Percentiles rank a stretch among this genome's conserved stretches.
Evolutionary conservation across 1,140 invertebrate species (phyloP).

Genomic region (Pseudomyrmex pallidus): DNA sequence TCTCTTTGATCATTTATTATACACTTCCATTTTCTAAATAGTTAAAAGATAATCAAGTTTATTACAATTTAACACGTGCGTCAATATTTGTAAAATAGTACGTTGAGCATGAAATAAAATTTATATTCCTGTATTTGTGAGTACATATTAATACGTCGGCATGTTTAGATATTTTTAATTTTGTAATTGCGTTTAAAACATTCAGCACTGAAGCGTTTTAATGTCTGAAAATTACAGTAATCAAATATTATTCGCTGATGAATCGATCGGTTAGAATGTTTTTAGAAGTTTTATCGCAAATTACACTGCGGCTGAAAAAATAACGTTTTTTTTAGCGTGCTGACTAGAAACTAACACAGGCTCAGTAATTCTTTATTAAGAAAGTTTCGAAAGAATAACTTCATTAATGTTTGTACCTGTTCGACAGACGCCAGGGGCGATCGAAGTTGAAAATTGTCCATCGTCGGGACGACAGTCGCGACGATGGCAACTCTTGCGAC

Average conservation of each 20-base stretch:
- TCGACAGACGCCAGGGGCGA: conserved; percentile 47
- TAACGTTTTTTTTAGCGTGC: conserved; percentile 16
- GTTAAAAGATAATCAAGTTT: background rate
- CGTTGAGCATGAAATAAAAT: background rate
- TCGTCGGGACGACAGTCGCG: conserved; percentile 50
- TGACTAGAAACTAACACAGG: conserved; percentile 19
- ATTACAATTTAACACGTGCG: background rate
- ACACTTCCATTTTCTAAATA: background rate
- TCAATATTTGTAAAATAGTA: background rate
- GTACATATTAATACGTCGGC: background rate
- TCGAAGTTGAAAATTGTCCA: conserved; percentile 56
- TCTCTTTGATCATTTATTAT: conserved; percentile 32
- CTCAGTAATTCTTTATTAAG: conserved; percentile 57
- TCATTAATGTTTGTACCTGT: conserved; percentile 59
- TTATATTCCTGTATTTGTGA: background rate
- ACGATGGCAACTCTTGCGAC: conserved; percentile 38
- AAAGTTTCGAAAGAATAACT: conserved; percentile 45
- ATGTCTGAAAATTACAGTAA: background rate
- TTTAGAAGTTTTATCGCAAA: background rate
- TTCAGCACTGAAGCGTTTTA: background rate
- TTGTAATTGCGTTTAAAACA: background rate
- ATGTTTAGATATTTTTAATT: background rate
- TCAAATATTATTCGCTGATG: background rate
- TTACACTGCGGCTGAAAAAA: conserved; percentile 10
- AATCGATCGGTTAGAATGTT: background rate